phyloP scores from a whole-genome alignment of 2,797 vertebrate species.

The Babyrousa celebensis region DNA sequence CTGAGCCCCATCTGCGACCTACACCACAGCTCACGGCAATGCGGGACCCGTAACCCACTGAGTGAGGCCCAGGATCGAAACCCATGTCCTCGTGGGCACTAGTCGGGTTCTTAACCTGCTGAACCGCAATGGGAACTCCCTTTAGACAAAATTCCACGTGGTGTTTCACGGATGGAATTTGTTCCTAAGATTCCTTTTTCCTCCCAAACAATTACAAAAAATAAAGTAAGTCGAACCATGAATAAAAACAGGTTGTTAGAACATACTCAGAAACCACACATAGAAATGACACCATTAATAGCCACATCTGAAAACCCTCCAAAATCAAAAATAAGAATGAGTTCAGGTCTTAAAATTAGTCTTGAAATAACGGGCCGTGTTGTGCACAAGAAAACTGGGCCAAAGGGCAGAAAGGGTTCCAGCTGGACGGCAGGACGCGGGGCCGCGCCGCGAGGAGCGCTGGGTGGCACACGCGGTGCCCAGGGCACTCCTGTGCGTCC shows the following conservation, averaged over 20 bases:
- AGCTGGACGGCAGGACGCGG: not conserved
- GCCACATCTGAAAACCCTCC: not conserved
- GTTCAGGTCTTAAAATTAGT: slow-evolving; percentile 9
- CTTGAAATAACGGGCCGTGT: not conserved
- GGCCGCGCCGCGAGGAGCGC: not conserved
- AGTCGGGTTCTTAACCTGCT: too few relatives aligned
- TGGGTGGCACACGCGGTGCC: not conserved
- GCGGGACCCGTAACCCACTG: too few relatives aligned
- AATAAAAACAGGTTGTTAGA: slow-evolving; percentile 8
- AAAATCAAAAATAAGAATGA: slow-evolving; percentile 34
- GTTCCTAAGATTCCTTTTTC: slow-evolving; percentile 50
- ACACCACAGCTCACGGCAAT: too few relatives aligned
- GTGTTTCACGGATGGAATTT: slow-evolving; percentile 4
- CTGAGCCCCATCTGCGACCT: too few relatives aligned
- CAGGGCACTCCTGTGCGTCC: not conserved
- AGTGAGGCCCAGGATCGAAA: too few relatives aligned
- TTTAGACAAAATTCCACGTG: slow-evolving; percentile 35
- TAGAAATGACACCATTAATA: slow-evolving; percentile 68
- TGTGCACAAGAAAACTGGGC: slow-evolving; percentile 63
- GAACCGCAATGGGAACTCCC: not conserved
- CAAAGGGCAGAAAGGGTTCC: slow-evolving; percentile 26
- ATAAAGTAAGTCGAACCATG: not conserved
- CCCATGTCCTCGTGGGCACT: too few relatives aligned
- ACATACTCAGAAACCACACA: slow-evolving; percentile 52
- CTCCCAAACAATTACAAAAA: slow-evolving; percentile 39